Conservation (phyloP, 1,140 invertebrate genomes). For the Drosophila arawakana region DNA sequence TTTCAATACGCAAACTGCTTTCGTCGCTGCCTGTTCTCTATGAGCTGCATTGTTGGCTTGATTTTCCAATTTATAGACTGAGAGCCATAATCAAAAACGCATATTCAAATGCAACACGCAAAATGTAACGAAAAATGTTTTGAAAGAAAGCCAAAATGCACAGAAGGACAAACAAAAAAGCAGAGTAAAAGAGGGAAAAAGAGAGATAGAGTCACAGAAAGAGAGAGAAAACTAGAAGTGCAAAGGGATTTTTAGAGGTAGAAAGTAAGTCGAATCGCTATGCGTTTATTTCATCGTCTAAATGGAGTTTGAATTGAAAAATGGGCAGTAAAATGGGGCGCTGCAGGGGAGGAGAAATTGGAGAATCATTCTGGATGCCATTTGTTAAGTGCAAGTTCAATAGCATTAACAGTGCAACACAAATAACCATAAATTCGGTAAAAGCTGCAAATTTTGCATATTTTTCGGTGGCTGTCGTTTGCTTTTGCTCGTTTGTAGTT, state of each 20-base stretch:
- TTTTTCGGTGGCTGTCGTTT: slow-evolving; percentile 52
- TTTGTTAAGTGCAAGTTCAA: slow-evolving; percentile 83
- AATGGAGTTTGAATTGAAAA: slow-evolving; percentile 60
- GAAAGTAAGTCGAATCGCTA: slow-evolving; percentile 19
- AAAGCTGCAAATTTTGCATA: slow-evolving; percentile 82
- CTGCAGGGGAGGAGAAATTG: background rate
- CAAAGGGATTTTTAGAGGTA: slow-evolving; percentile 13
- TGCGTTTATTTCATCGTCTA: slow-evolving; percentile 78
- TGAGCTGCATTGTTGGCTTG: slow-evolving; percentile 34
- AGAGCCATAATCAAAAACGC: slow-evolving; percentile 67
- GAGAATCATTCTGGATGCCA: slow-evolving; percentile 52
- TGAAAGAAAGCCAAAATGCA: slow-evolving; percentile 70
- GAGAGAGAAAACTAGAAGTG: background rate
- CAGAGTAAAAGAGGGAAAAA: background rate
- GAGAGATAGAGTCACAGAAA: background rate
- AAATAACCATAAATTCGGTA: slow-evolving; percentile 79
- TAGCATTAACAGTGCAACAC: slow-evolving; percentile 82
- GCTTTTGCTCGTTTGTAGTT: slow-evolving; percentile 23
- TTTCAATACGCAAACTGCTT: slow-evolving; percentile 11
- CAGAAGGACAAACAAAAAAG: background rate
- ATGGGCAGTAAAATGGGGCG: background rate
- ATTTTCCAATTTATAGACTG: slow-evolving; percentile 55
- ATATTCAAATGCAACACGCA: slow-evolving; percentile 77
- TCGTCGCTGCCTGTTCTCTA: slow-evolving; percentile 17
- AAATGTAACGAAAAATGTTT: slow-evolving; percentile 78